Percentiles rank a stretch among this genome's conserved stretches.
These are phyloP conservation scores for Pandemis corylana DNA, from an alignment of 2,888 invertebrate species.

Conservation along the genomic window DNA sequence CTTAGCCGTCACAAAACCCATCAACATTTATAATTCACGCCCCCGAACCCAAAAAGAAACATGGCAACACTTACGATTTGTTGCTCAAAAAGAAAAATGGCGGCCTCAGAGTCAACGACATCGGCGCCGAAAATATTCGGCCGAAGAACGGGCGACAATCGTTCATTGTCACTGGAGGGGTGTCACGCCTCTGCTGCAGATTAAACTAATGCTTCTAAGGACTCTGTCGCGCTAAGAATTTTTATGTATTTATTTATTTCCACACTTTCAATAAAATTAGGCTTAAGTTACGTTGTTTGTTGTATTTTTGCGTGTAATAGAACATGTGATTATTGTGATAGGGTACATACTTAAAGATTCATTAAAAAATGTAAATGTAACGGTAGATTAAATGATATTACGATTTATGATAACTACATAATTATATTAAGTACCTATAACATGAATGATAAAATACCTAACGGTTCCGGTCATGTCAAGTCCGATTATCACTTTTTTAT, in stretches of 20 bases:
- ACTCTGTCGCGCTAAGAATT: background rate
- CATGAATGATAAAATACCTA: too few relatives aligned
- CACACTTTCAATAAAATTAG: too few relatives aligned
- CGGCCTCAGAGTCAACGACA: slow-evolving; percentile 38
- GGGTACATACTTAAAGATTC: background rate
- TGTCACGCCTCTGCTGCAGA: background rate
- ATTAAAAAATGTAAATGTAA: background rate
- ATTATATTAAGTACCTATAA: too few relatives aligned
- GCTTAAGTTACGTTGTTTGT: background rate
- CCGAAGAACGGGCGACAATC: slow-evolving; percentile 39
- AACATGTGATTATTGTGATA: background rate
- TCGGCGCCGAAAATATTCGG: slow-evolving; percentile 40
- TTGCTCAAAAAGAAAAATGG: slow-evolving; percentile 41
- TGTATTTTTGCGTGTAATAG: background rate
- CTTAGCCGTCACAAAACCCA: background rate
- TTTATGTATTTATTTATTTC: too few relatives aligned
- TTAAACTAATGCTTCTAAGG: background rate
- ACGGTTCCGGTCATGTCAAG: too few relatives aligned
- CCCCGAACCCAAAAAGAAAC: slow-evolving; percentile 31
- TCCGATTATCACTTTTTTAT: too few relatives aligned
- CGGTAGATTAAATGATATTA: too few relatives aligned
- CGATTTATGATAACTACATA: too few relatives aligned
- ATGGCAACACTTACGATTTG: slow-evolving; percentile 39
- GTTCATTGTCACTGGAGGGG: slow-evolving; percentile 40
- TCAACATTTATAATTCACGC: slow-evolving; percentile 22